Conservation (phyloP, 2,797 vertebrate species). For the Sebastes nivosus region DNA sequence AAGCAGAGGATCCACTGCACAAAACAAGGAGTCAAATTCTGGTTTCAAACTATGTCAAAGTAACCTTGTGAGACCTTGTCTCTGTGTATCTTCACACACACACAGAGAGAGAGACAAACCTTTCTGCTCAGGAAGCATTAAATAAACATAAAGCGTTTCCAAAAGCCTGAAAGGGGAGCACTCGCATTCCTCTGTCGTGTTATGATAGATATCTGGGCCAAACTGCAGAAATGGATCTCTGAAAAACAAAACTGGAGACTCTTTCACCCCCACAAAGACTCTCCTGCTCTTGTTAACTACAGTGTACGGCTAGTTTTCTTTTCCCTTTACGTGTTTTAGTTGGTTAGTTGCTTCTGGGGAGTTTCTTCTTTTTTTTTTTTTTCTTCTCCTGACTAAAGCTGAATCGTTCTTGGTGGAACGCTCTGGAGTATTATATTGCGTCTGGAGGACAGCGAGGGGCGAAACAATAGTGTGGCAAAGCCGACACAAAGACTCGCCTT, state of each 20-base stretch:
- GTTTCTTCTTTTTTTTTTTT: not conserved
- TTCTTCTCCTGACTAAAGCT: constrained; percentile 20
- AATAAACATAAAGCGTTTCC: constrained; percentile 71
- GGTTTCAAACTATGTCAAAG: constrained; percentile 10
- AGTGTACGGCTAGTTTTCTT: not conserved
- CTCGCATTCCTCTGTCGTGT: constrained; percentile 61
- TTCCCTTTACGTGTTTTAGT: not conserved
- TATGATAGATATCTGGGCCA: constrained; percentile 70
- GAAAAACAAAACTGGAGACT: constrained; percentile 36
- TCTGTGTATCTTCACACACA: constrained; percentile 25
- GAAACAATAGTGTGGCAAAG: constrained; percentile 66
- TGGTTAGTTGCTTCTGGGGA: constrained; percentile 1
- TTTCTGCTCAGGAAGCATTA: constrained; percentile 69
- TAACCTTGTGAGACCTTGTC: not conserved
- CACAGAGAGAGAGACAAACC: constrained; percentile 28
- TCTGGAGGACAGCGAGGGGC: constrained; percentile 60
- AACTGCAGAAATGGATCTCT: constrained; percentile 37
- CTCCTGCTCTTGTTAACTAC: not conserved
- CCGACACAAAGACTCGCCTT: constrained; percentile 71
- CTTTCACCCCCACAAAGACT: constrained; percentile 9
- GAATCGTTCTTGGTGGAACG: constrained; percentile 23
- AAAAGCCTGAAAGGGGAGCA: constrained; percentile 53
- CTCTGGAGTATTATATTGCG: constrained; percentile 64
- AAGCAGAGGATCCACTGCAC: not conserved
- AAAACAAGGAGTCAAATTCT: constrained; percentile 1